Percentiles rank a stretch among this genome's conserved stretches.
These are phyloP conservation scores for Papilio elwesi DNA, from an alignment of 2,888 invertebrate species.

Conservation along the genomic window DNA sequence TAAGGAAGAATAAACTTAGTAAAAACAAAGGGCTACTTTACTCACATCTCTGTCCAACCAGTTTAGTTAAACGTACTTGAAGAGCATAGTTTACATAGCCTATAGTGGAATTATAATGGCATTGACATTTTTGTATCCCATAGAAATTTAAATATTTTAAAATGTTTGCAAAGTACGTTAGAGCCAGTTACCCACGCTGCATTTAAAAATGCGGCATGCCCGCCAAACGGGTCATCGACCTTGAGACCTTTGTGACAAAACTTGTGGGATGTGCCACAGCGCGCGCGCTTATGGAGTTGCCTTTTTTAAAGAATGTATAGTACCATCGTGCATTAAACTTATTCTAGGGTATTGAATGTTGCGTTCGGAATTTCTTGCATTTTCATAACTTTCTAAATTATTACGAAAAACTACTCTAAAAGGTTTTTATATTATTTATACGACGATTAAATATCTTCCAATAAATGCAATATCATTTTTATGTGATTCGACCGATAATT, in stretches of 20 bases:
- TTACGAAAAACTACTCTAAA: background rate
- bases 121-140: background rate
- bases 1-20: too few relatives aligned
- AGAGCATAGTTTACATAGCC: too few relatives aligned
- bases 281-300: slow-evolving; percentile 55
- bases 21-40: too few relatives aligned
- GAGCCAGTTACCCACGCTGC: slow-evolving; percentile 55
- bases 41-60: too few relatives aligned
- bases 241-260: slow-evolving; percentile 79
- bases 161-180: slow-evolving; percentile 37
- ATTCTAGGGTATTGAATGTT: slow-evolving; percentile 51
- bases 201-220: slow-evolving; percentile 78
- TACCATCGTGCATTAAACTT: slow-evolving; percentile 54
- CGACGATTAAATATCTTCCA: too few relatives aligned
- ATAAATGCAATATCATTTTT: too few relatives aligned
- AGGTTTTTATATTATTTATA: background rate
- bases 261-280: slow-evolving; percentile 70
- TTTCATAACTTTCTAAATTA: slow-evolving; percentile 45
- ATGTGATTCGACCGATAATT: too few relatives aligned
- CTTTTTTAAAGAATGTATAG: slow-evolving; percentile 48
- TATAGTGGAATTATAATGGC: background rate
- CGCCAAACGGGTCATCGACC: slow-evolving; percentile 79
- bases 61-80: too few relatives aligned
- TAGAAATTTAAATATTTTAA: slow-evolving; percentile 12
- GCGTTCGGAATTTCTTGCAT: slow-evolving; percentile 41